Conservation (phyloP, 2,113 vertebrate species). For the Barbus barbus region DNA sequence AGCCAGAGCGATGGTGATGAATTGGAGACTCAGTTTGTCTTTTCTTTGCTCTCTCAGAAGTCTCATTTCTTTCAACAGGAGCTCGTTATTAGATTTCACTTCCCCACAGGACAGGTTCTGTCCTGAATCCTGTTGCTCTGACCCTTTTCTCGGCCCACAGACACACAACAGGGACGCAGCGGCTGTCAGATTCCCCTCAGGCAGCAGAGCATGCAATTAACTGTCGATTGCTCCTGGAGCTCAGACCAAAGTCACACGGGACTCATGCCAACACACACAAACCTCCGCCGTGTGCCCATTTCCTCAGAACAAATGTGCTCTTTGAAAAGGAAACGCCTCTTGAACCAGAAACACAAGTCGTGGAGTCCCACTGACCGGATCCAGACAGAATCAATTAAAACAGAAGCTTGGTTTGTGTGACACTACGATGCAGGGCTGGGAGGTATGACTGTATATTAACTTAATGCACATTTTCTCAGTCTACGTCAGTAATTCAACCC, state of each 20-base stretch:
- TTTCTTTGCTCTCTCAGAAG: conserved; percentile 11
- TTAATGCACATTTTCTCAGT: neutral
- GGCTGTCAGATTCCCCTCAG: conserved; percentile 33
- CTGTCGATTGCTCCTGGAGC: conserved; percentile 14
- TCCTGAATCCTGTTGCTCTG: conserved; percentile 14
- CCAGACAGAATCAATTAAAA: neutral
- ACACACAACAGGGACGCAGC: conserved; percentile 1
- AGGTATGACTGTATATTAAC: neutral
- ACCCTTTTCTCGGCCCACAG: neutral
- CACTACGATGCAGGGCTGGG: neutral
- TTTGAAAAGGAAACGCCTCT: conserved; percentile 26
- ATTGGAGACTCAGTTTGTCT: neutral
- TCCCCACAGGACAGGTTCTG: conserved; percentile 20
- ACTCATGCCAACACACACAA: conserved; percentile 10
- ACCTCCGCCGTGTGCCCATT: neutral
- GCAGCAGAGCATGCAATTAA: conserved; percentile 48
- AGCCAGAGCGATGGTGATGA: neutral
- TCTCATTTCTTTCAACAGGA: neutral
- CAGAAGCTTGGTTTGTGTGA: neutral
- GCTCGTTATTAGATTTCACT: neutral
- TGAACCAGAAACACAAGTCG: conserved; percentile 26
- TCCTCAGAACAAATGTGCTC: conserved; percentile 17
- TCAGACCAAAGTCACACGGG: conserved; percentile 26
- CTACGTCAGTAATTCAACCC: neutral
- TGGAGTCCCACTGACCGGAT: neutral